Evolutionary conservation across 92 coral and sea anemone species (phyloP).

Genomic region (Palythoa grandis): DNA sequence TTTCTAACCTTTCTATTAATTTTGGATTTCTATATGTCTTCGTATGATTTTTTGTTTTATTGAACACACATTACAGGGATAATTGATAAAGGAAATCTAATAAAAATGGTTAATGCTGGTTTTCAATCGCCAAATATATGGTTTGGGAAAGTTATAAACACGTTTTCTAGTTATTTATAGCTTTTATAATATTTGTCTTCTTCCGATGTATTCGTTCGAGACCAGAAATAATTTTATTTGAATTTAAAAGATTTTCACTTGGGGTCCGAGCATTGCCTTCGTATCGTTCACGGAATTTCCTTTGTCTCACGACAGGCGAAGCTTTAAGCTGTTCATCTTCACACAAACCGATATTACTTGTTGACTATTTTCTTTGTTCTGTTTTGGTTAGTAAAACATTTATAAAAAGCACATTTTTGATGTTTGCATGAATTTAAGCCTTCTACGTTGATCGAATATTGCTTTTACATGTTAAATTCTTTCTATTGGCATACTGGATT

Average conservation of each 20-base stretch:
- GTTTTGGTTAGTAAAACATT: neutral
- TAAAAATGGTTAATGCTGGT: neutral
- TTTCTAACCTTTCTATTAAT: neutral
- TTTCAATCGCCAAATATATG: neutral
- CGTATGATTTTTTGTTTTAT: neutral
- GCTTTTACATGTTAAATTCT: neutral
- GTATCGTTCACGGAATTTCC: constrained; percentile 25
- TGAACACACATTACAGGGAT: neutral
- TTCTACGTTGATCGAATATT: neutral
- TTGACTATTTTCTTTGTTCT: neutral
- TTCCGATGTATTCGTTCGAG: neutral
- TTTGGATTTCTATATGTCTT: neutral
- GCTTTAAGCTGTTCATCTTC: neutral
- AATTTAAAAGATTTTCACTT: constrained; percentile 5
- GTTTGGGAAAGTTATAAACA: neutral
- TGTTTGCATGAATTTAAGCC: neutral
- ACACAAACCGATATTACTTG: neutral
- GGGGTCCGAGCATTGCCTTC: neutral
- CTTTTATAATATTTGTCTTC: neutral
- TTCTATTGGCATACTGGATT: no score
- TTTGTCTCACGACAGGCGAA: constrained; percentile 1
- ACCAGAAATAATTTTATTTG: neutral
- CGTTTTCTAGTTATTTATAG: neutral
- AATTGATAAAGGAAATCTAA: constrained; percentile 10
- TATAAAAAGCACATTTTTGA: neutral